Evolutionary conservation across 1,140 invertebrate species (phyloP), one percentile per base, ranked within the genome.

Genomic region (Stenopsyche tienmushanensis): DNA sequence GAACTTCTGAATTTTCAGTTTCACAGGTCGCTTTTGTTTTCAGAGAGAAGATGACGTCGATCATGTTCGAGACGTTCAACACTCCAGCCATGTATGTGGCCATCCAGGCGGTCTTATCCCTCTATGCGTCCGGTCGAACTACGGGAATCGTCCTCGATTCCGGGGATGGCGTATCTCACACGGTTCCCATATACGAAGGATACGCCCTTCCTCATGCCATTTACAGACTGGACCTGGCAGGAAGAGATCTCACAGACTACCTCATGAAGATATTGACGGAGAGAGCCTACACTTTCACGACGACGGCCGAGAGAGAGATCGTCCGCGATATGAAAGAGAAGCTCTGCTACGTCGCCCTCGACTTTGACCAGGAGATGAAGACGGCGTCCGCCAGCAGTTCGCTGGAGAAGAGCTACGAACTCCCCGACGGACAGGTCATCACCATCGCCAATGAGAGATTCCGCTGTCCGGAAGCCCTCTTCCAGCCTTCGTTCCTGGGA

Each of bases 361-460:
- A 91, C 77, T 90, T 93, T 75, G 91, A 94, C 77, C 90, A 93
- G 78, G 91, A 94, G 82, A 94, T 94, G 91, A 87, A 87, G 70
- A 92, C 90, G 41, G 90, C 90, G 57, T 88, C 90, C 20, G 84
- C 88, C 45, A 89, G 88, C 71, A 88, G 86, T 47, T 89, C 88
- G 23, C 80, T 93, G 66, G 90, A 92, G 77, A 92, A 93, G 80
- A 88, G 86, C 58, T 93, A 93, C 75, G 90, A 93, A 79, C 79
- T 92, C 71, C 91, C 86, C 67, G 86, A 88, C 71, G 86, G 86
- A 59, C 85, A 87, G 75, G 86, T 92, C 66, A 93, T 93, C 81
- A 93, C 89, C 78, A 92, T 93, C 75, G 91, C 91, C 70, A 93
- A 93, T 82, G 91, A 93, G 78, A 84, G 92, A 71, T 92, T 92